Base-by-base conservation (phyloP, 2,888 invertebrate genomes). In the Vannuccia rotundouncinata region DNA sequence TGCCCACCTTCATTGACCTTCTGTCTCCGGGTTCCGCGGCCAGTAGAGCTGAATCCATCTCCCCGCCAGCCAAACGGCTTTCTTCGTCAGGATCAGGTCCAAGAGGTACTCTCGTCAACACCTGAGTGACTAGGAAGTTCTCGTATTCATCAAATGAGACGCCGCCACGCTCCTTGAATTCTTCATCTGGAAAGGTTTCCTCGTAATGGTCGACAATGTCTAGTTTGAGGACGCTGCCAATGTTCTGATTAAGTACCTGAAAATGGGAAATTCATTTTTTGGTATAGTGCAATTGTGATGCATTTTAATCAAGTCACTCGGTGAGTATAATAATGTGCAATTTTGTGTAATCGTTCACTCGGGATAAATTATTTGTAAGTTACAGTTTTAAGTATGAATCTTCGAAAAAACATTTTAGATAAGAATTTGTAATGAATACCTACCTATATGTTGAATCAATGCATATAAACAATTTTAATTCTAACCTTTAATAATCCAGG, bases 121-220 rank as follows among this genome's bases (percentile, higher is more conserved):
- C 66, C 22, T 66, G 66, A 22, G 66, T 66, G 17, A 66, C 66
- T 27, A 66, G 66, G 22, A 66, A 66, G 66, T 22, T 66, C 66
- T 66, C 66, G 22, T 66, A 66, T 27, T 66, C 66, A 66, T 66
- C 66, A 22, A 66, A 66, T 17, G 10, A n/a, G 66, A 66, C 66
- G 22, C 66, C 66, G 17, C 17, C 45, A 17, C 45, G 45, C 66
- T 66, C 66, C 66, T 22, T 5, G 22, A 13, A 66, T 5, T 66
- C 66, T 22, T 66, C 66, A 5, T 66, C 66, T 17, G 66, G 66
- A 27, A 66, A 66, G 66, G 25, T 22, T 66, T 66, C 66, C 66
- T 66, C 66, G 22, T 66, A 66, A 27, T 5, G 10, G 5, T 66
- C 10, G 25, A 66, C 66, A 27, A 66, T 66, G 5, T 66, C 66